phyloP scores from a whole-genome alignment of 2,888 invertebrate genomes.

The Drosophila austrosaltans region DNA sequence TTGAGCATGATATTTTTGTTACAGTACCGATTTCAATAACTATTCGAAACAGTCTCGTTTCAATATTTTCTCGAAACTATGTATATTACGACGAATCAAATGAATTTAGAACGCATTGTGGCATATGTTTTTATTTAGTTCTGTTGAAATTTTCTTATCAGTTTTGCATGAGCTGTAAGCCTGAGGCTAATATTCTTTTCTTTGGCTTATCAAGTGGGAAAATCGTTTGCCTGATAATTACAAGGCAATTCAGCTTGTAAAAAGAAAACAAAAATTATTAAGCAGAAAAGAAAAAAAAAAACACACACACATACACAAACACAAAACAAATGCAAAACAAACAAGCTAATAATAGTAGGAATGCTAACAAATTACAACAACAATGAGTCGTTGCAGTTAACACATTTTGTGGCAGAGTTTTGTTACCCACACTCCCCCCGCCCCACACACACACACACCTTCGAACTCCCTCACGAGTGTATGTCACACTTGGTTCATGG shows the following conservation, averaged over 20 bases:
- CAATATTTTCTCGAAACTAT: neutral
- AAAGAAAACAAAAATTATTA: neutral
- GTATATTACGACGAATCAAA: neutral
- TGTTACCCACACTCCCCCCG: neutral
- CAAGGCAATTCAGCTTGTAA: conserved; percentile 6
- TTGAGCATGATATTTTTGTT: too few relatives aligned
- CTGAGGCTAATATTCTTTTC: neutral
- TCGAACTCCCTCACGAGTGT: neutral
- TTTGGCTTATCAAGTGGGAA: conserved; percentile 11
- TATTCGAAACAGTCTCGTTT: neutral
- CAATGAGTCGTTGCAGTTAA: conserved; percentile 13
- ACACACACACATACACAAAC: neutral
- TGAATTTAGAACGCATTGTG: neutral
- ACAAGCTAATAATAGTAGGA: conserved; percentile 7
- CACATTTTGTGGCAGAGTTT: conserved; percentile 12
- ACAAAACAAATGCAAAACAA: conserved; percentile 5
- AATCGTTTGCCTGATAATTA: conserved; percentile 11
- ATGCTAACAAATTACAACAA: conserved; percentile 16
- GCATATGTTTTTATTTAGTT: too few relatives aligned
- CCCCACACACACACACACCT: neutral
- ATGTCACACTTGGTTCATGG: conserved; percentile 3
- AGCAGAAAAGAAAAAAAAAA: too few relatives aligned
- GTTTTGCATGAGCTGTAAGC: neutral
- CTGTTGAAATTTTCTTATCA: neutral
- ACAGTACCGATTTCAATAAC: neutral